A percentile compares a stretch with the other conserved stretches of the same genome.
Conservation (phyloP, 2,888 invertebrate genomes). For the Clunio marinus region DNA sequence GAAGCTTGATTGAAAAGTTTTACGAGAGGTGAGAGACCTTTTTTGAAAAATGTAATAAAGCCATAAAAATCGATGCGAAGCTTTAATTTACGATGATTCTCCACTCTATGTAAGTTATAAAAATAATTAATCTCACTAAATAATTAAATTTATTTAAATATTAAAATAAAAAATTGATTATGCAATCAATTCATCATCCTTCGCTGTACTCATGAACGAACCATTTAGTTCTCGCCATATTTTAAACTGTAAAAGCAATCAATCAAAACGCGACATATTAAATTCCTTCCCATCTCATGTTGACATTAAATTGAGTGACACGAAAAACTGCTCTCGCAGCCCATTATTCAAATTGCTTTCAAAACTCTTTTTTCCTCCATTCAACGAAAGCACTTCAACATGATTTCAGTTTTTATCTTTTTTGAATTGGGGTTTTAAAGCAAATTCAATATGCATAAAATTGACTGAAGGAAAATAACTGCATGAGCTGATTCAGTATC, state of each 20-base stretch:
- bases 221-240: no score
- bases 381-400: background rate
- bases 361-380: background rate
- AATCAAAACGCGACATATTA: slow-evolving; percentile 35
- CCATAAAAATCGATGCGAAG: no score
- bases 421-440: background rate
- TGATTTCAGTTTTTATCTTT: background rate
- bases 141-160: no score
- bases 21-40: no score
- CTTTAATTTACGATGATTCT: no score
- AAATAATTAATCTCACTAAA: no score
- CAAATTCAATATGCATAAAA: background rate
- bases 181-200: no score
- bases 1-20: no score
- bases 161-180: no score
- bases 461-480: background rate
- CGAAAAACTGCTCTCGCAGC: slow-evolving; percentile 25
- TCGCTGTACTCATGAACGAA: no score
- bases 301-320: slow-evolving; percentile 35
- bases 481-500: background rate
- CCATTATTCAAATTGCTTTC: slow-evolving; percentile 36
- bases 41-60: no score
- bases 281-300: slow-evolving; percentile 22
- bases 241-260: slow-evolving; percentile 20
- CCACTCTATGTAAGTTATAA: no score